phyloP scores from a whole-genome alignment of 2,113 vertebrate species.

The Bujurquina vittata region DNA sequence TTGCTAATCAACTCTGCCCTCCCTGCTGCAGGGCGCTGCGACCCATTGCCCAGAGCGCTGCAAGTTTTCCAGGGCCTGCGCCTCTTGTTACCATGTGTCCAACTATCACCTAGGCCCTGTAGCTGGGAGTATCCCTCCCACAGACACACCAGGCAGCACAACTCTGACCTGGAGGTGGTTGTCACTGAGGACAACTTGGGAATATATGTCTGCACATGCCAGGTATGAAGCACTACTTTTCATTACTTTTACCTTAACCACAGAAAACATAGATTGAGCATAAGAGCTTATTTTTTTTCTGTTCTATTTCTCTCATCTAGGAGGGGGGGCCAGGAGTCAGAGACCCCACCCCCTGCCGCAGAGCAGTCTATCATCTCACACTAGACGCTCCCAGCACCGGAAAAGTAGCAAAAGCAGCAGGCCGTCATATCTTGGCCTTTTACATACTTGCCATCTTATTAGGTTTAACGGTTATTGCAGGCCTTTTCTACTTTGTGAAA shows the following conservation, averaged over 20 bases:
- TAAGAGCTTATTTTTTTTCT: not conserved
- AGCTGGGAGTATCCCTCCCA: constrained; percentile 82
- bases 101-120: constrained; percentile 83
- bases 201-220: constrained; percentile 82
- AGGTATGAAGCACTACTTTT: constrained; percentile 63
- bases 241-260: not conserved
- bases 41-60: constrained; percentile 49
- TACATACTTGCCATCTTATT: constrained; percentile 78
- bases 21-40: constrained; percentile 56
- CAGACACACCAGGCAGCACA: constrained; percentile 71
- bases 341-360: constrained; percentile 72
- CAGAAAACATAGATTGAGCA: not conserved
- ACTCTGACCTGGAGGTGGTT: constrained; percentile 83
- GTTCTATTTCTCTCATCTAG: constrained; percentile 34
- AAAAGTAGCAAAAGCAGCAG: not conserved
- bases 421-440: constrained; percentile 68
- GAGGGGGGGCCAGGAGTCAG: constrained; percentile 57
- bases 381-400: constrained; percentile 54
- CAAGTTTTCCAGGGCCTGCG: constrained; percentile 69
- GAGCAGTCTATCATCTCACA: constrained; percentile 82
- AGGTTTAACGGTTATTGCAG: constrained; percentile 25
- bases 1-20: not conserved
- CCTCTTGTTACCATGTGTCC: constrained; percentile 78
- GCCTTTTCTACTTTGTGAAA: constrained; percentile 43
- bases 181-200: constrained; percentile 80